Base-by-base conservation (phyloP, 1,140 invertebrate species). In the Trichonephila clavipes region DNA sequence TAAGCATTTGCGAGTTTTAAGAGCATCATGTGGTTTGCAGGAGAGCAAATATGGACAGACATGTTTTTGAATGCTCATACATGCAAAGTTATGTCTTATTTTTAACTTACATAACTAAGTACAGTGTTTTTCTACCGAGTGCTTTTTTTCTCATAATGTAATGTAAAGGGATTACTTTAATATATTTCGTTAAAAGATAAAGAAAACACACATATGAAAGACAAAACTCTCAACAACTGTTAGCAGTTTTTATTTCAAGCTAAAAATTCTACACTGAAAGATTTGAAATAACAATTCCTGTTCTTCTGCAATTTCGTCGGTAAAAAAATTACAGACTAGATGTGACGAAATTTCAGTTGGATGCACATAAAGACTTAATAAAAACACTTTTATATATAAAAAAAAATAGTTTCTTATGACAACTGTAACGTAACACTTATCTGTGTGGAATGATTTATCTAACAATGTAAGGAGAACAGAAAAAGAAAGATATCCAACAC, bases 281-380 rank as follows among this genome's bases (percentile, higher is more conserved):
- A 14, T 34, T 66, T 85, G 18, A 44, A 28, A 34, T 19, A 51
- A 91, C 28, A 91, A 14, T 81, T 91, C 16, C 28, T 34, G 62
- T 69, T 19, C 24, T 77, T 87, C 59, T 44, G 51, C 40, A 77
- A 92, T 66, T 86, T 82, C 90, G 90, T 72, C 90, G 82, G 51
- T 86, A 83, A 86, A 92, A 51, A 77, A 86, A 86, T 92, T 61
- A 86, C 59, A 92, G 90, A 92, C 90, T 92, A 92, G 90, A 92
- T 92, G 28, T 77, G 90, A 92, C 90, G 82, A 86, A 62, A 86
- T 77, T 77, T 77, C 72, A 77, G 72, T 40, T 34, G 28, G 72
- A 77, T 40, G 28, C 18, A 34, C 28, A 77, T 14, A 69, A n/a
- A 64, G 62, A 21, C 62, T 64, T 64, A 64, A 64, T 19, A 64